Base-by-base conservation (phyloP, 2,797 vertebrate genomes). In the Hoplostethus mediterraneus region DNA sequence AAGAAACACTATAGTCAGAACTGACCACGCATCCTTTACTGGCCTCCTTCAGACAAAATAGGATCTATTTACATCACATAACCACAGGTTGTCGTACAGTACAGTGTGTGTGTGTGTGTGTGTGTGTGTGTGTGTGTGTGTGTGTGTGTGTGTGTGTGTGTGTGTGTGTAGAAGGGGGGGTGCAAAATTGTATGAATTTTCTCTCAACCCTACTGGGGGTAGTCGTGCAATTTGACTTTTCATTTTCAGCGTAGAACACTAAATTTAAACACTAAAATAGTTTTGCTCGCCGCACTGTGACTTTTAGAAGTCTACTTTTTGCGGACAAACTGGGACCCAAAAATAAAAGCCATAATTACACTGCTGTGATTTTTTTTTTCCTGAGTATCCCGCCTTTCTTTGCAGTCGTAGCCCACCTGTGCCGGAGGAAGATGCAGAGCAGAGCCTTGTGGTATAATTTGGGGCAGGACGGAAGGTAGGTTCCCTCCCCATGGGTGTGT, bases 401-500 rank as follows among this genome's bases (percentile, higher is more conserved):
- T 21, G 21, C 21, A 21, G 21, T 21, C 21, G 21, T 13, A 40
- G 52, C 40, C 58, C 59, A 38, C 63, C 77, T 67, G 74, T 47
- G 56, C 64, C 38, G 53, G 1, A 36, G 13, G 3, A 67, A 76
- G 48, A 21, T 21, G 21, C 21, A 21, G 21, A 21, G 21, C 21
- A 21, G 21, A 21, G 21, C 21, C 1, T 21, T 21, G 21, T 21
- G 21, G 68, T 57, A 55, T 8, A 70, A 71, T 75, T 76, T 33
- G 52, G 77, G 88, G 75, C 73, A 81, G 82, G 72, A 51, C 63
- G 28, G 40, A 91, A 94, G 94, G 94, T 94, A 90, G 82, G 83
- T 86, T 89, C 89, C 93, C 93, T 91, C 94, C 94, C 85, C 86
- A 78, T 89, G 90, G 91, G 92, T 94, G 94, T 94, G 93, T 92